Base-by-base conservation (phyloP, 2,888 invertebrate species). In the Aquatica leii region DNA sequence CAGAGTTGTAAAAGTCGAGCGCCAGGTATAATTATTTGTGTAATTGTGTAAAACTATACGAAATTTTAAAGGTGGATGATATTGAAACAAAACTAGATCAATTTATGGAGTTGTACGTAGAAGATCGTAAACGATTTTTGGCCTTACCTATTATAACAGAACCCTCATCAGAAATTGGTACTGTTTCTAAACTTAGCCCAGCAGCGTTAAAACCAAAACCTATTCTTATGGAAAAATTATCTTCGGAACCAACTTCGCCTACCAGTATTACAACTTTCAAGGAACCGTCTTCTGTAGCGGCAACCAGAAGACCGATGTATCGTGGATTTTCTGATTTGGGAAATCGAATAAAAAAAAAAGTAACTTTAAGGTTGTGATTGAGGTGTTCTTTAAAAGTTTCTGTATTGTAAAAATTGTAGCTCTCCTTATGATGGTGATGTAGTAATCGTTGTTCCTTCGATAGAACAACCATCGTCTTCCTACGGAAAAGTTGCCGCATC, bases 61-160 rank as follows among this genome's bases (percentile, higher is more conserved):
- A 2, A 3, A 17, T 4, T 6, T 43, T 43, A 1, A 3, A 95
- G 95, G 94, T 95, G 81, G 95, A 94, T 81, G 95, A 95, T 82
- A 94, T 95, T 82, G 95, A 95, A 84, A 87, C 88, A 79, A 95
- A 95, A 86, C 85, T 95, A 82, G 95, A 95, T 84, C 90, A 93
- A 83, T 87, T 95, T 78, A 88, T 95, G 82, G 94, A 95, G 80
- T 86, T 95, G 83, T 94, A 94, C 82, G 90, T 93, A 86, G 94
- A 94, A 81, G 94, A 95, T 81, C 87, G 94, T 65, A 88, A 86
- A 82, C 84, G 85, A 77, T 82, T 84, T 73, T 79, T 85, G 75
- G 82, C 86, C 74, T 82, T 87, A 77, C 85, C 86, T 65, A 78
- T 83, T 74, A 77, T 79, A 74, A 71, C 76, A 43, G 80, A 81